Conservation (phyloP, 1,140 invertebrate species). For the Drosophila willistoni region DNA sequence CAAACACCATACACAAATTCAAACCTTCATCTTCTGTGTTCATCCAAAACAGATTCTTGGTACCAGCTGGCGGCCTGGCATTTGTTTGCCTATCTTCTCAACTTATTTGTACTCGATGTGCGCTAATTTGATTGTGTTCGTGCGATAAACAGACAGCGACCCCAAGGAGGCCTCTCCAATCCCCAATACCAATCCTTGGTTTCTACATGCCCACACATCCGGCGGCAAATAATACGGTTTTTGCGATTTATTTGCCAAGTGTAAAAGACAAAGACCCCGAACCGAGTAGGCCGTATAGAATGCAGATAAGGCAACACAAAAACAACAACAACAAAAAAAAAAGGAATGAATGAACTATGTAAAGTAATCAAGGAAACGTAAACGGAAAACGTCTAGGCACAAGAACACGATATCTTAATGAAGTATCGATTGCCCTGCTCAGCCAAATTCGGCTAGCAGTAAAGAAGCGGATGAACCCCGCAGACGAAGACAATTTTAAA, state of each 20-base stretch:
- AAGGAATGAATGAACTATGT: slow-evolving; percentile 59
- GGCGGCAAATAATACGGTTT: slow-evolving; percentile 79
- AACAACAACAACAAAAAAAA: neutral
- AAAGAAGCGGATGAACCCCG: slow-evolving; percentile 13
- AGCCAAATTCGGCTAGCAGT: neutral
- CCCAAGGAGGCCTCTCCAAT: neutral
- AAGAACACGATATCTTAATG: slow-evolving; percentile 82
- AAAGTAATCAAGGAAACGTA: slow-evolving; percentile 83
- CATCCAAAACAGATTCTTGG: slow-evolving; percentile 21
- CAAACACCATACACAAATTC: neutral
- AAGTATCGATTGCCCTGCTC: slow-evolving; percentile 76
- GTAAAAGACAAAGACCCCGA: slow-evolving; percentile 64
- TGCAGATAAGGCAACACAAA: slow-evolving; percentile 49
- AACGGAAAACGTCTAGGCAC: slow-evolving; percentile 81
- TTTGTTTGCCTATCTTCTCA: slow-evolving; percentile 63
- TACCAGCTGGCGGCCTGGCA: slow-evolving; percentile 47
- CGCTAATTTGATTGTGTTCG: slow-evolving; percentile 81
- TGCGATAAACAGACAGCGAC: slow-evolving; percentile 68
- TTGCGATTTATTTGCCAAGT: slow-evolving; percentile 79
- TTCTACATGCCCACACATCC: slow-evolving; percentile 68
- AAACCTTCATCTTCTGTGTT: neutral
- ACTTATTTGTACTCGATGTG: slow-evolving; percentile 79
- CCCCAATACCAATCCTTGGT: slow-evolving; percentile 15
- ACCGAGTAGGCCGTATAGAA: slow-evolving; percentile 34
- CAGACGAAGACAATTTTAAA: slow-evolving; percentile 65